phyloP scores from a whole-genome alignment of 2,888 invertebrate genomes.

The Synanthedon myopaeformis region DNA sequence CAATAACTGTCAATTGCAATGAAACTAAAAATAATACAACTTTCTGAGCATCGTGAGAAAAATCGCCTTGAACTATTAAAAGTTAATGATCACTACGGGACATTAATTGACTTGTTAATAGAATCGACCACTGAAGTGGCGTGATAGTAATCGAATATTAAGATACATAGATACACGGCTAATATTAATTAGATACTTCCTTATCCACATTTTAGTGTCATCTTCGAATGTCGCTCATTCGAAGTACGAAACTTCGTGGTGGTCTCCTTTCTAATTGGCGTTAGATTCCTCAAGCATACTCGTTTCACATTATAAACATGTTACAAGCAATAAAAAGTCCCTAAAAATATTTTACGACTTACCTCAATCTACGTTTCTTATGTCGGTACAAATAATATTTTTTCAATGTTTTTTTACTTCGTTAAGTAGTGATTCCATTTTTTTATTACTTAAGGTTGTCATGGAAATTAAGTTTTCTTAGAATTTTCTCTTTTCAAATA shows the following conservation, averaged over 20 bases:
- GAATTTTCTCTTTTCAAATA: too few species aligned
- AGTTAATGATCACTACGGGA: not conserved
- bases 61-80: not conserved
- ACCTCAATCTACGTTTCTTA: slow-evolving; percentile 17
- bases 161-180: not conserved
- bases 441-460: too few species aligned
- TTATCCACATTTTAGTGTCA: not conserved
- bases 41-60: not conserved
- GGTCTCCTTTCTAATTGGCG: slow-evolving; percentile 54
- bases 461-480: too few species aligned
- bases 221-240: not conserved
- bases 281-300: slow-evolving; percentile 31
- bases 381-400: too few species aligned
- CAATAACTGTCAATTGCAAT: too few species aligned
- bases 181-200: not conserved
- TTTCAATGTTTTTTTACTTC: too few species aligned
- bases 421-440: too few species aligned
- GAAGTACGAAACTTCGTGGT: slow-evolving; percentile 32
- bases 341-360: slow-evolving; percentile 30
- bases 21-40: not conserved
- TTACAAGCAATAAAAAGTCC: slow-evolving; percentile 29
- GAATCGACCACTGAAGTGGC: not conserved
- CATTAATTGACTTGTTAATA: not conserved
- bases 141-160: not conserved
- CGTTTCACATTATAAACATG: slow-evolving; percentile 18